phyloP scores from a whole-genome alignment of 2,888 invertebrate genomes.

The Apamea crenata region DNA sequence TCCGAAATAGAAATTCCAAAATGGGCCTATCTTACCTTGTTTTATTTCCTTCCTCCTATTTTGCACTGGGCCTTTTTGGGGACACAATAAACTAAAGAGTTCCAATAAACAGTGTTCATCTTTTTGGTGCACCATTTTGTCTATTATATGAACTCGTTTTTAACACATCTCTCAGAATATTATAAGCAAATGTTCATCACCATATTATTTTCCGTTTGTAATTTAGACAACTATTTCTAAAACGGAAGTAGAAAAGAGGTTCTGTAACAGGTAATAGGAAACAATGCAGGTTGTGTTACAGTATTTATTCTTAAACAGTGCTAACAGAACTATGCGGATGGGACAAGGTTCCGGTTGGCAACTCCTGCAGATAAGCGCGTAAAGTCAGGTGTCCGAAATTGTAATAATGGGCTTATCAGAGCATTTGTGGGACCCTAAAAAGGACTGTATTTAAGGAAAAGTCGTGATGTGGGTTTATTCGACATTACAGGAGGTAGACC shows the following conservation, averaged over 20 bases:
- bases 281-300: constrained; percentile 10
- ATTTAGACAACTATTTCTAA: constrained; percentile 13
- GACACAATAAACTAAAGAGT: constrained; percentile 81
- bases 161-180: not conserved
- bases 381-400: constrained; percentile 39
- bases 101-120: constrained; percentile 82
- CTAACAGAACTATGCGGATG: constrained; percentile 53
- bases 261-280: constrained; percentile 5
- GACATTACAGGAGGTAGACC: constrained; percentile 14
- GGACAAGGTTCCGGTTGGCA: constrained; percentile 59
- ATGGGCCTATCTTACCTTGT: constrained; percentile 75
- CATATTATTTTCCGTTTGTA: not conserved
- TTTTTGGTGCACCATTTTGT: constrained; percentile 81
- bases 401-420: constrained; percentile 49
- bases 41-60: constrained; percentile 68
- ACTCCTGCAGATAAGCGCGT: constrained; percentile 55
- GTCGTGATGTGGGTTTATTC: constrained; percentile 43
- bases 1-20: constrained; percentile 52
- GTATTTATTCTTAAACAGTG: constrained; percentile 13
- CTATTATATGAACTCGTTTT: not conserved
- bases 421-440: constrained; percentile 31
- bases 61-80: constrained; percentile 74
- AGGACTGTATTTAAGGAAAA: constrained; percentile 24
- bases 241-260: constrained; percentile 19
- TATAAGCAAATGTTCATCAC: not conserved